These are phyloP conservation scores for Scolanthus callimorphus DNA, from an alignment of 92 coral and sea anemone species.

Conservation along the genomic window DNA sequence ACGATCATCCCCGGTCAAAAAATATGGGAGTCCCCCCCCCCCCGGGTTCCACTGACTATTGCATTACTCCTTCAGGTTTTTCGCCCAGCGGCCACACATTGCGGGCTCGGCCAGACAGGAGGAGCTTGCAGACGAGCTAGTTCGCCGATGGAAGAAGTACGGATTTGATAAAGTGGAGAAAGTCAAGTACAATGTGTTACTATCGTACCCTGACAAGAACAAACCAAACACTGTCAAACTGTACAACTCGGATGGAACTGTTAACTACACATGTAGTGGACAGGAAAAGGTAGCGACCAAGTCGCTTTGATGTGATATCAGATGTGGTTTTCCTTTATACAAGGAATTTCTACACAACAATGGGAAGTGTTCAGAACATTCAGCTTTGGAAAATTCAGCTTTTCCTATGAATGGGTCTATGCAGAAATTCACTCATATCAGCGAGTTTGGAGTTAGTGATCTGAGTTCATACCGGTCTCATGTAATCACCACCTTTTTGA, in stretches of 20 bases:
- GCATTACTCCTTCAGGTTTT: slow-evolving; percentile 22
- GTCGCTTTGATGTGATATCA: too few relatives aligned
- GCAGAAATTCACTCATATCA: too few relatives aligned
- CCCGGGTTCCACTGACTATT: too few relatives aligned
- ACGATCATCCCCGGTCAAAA: too few relatives aligned
- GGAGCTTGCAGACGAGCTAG: slow-evolving; percentile 22
- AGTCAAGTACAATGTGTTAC: slow-evolving; percentile 46
- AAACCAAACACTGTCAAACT: slow-evolving; percentile 46
- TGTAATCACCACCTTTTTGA: too few relatives aligned
- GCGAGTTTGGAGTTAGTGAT: too few relatives aligned
- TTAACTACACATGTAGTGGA: not conserved
- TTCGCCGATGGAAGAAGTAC: slow-evolving; percentile 25
- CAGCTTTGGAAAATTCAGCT: not conserved
- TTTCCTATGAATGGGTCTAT: not conserved
- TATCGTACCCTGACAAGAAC: slow-evolving; percentile 36
- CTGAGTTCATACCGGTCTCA: too few relatives aligned
- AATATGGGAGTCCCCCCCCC: too few relatives aligned
- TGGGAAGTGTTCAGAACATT: too few relatives aligned
- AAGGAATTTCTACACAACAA: too few relatives aligned
- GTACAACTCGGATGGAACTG: slow-evolving; percentile 3
- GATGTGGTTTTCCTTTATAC: too few relatives aligned
- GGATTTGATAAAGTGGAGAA: slow-evolving; percentile 54
- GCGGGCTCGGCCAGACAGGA: slow-evolving; percentile 20
- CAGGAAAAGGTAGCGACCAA: not conserved
- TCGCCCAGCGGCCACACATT: slow-evolving; percentile 14